Evolutionary conservation across 1,140 invertebrate species (phyloP).

Genomic region (Aphelinus atriplicis): DNA sequence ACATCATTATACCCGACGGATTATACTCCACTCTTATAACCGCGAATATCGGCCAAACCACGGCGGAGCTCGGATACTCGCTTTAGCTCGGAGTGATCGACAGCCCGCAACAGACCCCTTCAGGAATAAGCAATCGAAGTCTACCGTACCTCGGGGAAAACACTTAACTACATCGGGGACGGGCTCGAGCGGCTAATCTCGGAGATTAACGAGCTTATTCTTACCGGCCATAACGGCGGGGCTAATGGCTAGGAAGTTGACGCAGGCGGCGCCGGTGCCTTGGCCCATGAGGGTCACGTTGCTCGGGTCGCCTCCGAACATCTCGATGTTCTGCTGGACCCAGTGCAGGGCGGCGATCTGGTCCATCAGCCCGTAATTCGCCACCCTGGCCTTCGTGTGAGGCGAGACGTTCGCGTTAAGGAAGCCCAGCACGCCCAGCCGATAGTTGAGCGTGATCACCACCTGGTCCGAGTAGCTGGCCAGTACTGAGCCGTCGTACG

Average conservation of each 20-base stretch:
- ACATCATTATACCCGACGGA: too few species aligned
- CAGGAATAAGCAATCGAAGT: constrained; percentile 16
- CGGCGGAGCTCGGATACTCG: too few species aligned
- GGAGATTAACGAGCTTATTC: constrained; percentile 4
- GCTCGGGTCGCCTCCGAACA: constrained; percentile 88
- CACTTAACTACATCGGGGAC: neutral
- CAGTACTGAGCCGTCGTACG: constrained; percentile 93
- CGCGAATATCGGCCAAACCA: too few species aligned
- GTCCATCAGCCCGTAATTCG: constrained; percentile 94
- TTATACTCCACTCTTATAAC: too few species aligned
- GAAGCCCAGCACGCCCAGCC: constrained; percentile 93
- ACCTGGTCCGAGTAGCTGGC: constrained; percentile 91
- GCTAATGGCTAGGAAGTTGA: constrained; percentile 94
- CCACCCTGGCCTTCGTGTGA: constrained; percentile 80
- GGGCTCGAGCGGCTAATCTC: neutral
- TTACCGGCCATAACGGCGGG: constrained; percentile 88
- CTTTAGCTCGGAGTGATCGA: neutral
- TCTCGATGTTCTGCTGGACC: constrained; percentile 90
- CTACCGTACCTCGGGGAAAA: neutral
- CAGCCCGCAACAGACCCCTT: neutral
- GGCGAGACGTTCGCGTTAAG: constrained; percentile 86
- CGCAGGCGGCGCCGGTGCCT: constrained; percentile 93
- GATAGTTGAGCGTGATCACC: constrained; percentile 96
- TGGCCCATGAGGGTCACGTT: constrained; percentile 93
- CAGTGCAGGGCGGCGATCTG: constrained; percentile 91